phyloP scores from a whole-genome alignment of 2,113 vertebrate species.

The Callaeas wilsoni region DNA sequence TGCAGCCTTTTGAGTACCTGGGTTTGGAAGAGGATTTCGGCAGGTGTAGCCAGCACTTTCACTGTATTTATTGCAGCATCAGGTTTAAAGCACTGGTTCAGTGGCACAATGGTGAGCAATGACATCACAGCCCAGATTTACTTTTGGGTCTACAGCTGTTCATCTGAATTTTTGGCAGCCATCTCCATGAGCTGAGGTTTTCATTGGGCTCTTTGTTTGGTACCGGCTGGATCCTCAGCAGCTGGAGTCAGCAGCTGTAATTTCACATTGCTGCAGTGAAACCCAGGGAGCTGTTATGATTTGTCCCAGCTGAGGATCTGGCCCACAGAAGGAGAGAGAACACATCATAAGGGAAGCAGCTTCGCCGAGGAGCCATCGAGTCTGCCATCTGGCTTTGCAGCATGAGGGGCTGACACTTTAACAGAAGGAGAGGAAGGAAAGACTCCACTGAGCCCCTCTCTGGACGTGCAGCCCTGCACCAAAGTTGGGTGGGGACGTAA shows the following conservation, averaged over 20 bases:
- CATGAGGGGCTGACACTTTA: not conserved
- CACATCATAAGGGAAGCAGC: not conserved
- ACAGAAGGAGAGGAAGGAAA: not conserved
- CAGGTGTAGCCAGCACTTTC: not conserved
- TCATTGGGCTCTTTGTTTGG: not conserved
- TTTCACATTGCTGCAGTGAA: not conserved
- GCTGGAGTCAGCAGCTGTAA: slow-evolving; percentile 9
- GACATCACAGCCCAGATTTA: not conserved
- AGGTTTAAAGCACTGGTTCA: not conserved
- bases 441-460: not conserved
- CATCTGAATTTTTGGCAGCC: slow-evolving; percentile 13
- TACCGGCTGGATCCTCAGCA: not conserved
- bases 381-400: slow-evolving; percentile 17
- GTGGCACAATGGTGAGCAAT: not conserved
- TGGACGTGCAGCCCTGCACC: not conserved
- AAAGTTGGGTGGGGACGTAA: not conserved
- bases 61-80: not conserved
- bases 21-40: not conserved
- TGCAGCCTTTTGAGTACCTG: not conserved
- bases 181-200: not conserved
- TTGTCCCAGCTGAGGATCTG: slow-evolving; percentile 12
- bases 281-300: not conserved
- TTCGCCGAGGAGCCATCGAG: not conserved
- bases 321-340: not conserved
- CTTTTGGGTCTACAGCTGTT: slow-evolving; percentile 1